Percentiles rank a stretch among this genome's conserved stretches.
Evolutionary conservation across 2,888 invertebrate genomes (phyloP).

Genomic region (Cataglyphis livida): DNA sequence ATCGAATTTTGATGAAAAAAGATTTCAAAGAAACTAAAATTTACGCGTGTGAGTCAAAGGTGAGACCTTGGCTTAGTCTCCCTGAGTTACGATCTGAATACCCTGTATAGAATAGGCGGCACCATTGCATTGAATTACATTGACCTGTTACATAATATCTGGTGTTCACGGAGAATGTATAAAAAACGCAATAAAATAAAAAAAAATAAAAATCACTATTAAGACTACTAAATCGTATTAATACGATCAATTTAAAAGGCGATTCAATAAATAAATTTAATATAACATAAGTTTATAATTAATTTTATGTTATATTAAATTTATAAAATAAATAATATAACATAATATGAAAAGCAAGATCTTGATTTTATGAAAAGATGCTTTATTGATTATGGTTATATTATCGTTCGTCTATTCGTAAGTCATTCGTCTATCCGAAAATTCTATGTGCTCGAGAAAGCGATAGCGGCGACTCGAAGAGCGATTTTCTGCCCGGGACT

Average conservation of each 20-base stretch:
- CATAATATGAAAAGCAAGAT: neutral
- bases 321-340: too few species aligned
- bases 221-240: neutral
- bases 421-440: constrained; percentile 14
- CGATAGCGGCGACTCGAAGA: constrained; percentile 62
- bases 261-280: neutral
- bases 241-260: neutral
- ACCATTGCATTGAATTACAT: constrained; percentile 43
- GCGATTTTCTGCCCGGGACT: constrained; percentile 70
- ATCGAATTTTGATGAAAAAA: neutral
- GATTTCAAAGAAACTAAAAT: neutral
- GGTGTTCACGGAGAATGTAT: constrained; percentile 8
- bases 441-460: constrained; percentile 32
- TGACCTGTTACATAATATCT: neutral
- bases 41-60: constrained; percentile 35
- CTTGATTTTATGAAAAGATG: neutral
- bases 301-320: too few species aligned
- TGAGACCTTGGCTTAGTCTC: constrained; percentile 40
- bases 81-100: constrained; percentile 41
- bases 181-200: neutral
- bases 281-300: neutral
- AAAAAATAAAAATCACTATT: neutral
- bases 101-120: constrained; percentile 44
- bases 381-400: neutral
- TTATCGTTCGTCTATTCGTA: neutral